phyloP scores from a whole-genome alignment of 2,888 invertebrate species.

The Nomada hirtipes region DNA sequence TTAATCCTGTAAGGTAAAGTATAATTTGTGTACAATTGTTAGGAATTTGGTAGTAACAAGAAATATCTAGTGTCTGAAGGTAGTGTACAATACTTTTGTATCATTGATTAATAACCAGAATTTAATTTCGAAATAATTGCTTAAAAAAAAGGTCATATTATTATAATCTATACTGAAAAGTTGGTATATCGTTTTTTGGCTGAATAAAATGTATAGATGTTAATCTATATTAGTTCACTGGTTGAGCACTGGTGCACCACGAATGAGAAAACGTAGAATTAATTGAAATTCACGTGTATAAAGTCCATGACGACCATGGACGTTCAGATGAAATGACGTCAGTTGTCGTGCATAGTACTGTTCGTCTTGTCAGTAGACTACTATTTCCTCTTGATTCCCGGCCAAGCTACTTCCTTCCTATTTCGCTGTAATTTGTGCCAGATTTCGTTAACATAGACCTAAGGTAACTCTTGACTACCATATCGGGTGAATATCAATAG shows the following conservation, averaged over 20 bases:
- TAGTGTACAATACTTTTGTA: no score
- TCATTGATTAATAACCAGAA: neutral
- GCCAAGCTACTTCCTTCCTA: slow-evolving; percentile 33
- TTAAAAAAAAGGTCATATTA: neutral
- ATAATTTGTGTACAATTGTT: no score
- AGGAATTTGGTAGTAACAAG: no score
- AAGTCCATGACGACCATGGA: slow-evolving; percentile 35
- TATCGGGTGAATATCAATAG: slow-evolving; percentile 15
- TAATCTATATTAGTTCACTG: neutral
- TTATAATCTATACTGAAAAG: no score
- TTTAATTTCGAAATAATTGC: neutral
- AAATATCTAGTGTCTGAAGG: no score
- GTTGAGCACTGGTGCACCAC: neutral
- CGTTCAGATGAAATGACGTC: slow-evolving; percentile 50
- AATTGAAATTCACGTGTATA: slow-evolving; percentile 47
- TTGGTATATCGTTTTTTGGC: no score
- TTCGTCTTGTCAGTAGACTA: slow-evolving; percentile 63
- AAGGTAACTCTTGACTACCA: slow-evolving; percentile 8
- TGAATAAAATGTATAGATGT: no score
- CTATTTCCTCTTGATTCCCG: slow-evolving; percentile 56
- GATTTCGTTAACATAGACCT: slow-evolving; percentile 6
- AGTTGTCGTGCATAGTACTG: slow-evolving; percentile 54
- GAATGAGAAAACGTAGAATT: slow-evolving; percentile 24
- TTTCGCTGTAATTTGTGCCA: slow-evolving; percentile 37
- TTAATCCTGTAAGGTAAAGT: no score